Evolutionary conservation across 2,797 vertebrate genomes (phyloP).

Genomic region (Yasuhikotakia modesta): DNA sequence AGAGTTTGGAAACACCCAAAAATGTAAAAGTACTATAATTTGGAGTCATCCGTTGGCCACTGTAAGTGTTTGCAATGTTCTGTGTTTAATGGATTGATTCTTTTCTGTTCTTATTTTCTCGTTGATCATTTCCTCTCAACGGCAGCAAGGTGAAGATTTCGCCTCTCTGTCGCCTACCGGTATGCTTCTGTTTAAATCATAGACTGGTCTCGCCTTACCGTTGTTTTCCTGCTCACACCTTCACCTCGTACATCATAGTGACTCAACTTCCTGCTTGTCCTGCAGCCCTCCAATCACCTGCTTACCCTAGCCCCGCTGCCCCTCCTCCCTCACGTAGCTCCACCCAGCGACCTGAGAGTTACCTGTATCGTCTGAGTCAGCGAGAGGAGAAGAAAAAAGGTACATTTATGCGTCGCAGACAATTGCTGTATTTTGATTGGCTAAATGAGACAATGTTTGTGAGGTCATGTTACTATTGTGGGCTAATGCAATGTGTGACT

Average conservation of each 20-base stretch:
- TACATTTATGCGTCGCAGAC: constrained; percentile 58
- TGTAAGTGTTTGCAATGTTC: no score
- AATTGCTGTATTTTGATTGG: background rate
- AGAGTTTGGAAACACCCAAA: background rate
- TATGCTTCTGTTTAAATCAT: constrained; percentile 64
- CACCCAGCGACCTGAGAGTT: constrained; percentile 86
- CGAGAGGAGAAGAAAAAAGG: constrained; percentile 89
- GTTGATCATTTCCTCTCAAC: constrained; percentile 39
- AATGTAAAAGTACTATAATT: background rate
- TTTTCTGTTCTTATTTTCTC: constrained; percentile 44
- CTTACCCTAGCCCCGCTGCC: constrained; percentile 78
- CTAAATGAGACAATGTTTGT: background rate
- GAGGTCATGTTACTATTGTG: background rate
- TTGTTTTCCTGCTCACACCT: background rate
- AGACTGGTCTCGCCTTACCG: background rate
- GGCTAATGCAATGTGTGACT: no score
- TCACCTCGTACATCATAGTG: background rate
- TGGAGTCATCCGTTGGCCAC: background rate
- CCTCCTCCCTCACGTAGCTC: constrained; percentile 76
- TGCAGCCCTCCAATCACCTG: constrained; percentile 77
- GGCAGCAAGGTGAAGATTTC: constrained; percentile 84
- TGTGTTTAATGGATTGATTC: background rate
- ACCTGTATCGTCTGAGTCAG: constrained; percentile 86
- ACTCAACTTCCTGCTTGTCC: constrained; percentile 40
- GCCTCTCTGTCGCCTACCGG: constrained; percentile 81